Conservation (phyloP, 2,797 vertebrate species). For the Botia kubotai region DNA sequence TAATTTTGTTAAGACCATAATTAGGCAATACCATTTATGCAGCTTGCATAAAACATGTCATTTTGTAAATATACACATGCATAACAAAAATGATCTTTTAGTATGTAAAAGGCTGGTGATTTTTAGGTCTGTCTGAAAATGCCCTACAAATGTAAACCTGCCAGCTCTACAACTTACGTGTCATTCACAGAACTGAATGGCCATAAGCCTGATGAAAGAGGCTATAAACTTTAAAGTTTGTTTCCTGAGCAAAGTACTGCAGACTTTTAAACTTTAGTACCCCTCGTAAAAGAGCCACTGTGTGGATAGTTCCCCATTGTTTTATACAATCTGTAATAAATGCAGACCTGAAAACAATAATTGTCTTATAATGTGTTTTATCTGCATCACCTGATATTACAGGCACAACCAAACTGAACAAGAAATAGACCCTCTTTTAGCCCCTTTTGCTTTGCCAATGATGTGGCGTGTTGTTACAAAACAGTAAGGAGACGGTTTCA, state of each 20-base stretch:
- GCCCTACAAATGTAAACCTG: neutral
- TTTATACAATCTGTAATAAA: conserved; percentile 9
- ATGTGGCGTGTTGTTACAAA: neutral
- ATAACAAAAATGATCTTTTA: neutral
- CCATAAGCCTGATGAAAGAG: conserved; percentile 6
- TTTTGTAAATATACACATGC: neutral
- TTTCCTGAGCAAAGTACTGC: conserved; percentile 10
- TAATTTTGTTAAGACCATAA: neutral
- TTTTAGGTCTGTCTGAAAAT: neutral
- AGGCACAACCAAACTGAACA: neutral
- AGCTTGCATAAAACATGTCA: neutral
- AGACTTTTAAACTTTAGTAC: conserved; percentile 3
- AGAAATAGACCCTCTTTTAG: neutral
- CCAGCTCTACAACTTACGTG: neutral
- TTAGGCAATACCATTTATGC: conserved; percentile 1
- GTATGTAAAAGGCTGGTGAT: neutral
- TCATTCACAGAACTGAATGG: neutral
- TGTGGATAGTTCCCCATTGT: neutral
- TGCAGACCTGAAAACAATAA: neutral
- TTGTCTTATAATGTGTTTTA: neutral
- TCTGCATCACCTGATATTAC: neutral
- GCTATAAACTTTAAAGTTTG: conserved; percentile 14
- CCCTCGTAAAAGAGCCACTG: conserved; percentile 10
- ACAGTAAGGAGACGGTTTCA: neutral
- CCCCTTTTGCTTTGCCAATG: neutral